Evolutionary conservation across 2,113 vertebrate genomes (phyloP).

Genomic region (Dipodomys spectabilis): DNA sequence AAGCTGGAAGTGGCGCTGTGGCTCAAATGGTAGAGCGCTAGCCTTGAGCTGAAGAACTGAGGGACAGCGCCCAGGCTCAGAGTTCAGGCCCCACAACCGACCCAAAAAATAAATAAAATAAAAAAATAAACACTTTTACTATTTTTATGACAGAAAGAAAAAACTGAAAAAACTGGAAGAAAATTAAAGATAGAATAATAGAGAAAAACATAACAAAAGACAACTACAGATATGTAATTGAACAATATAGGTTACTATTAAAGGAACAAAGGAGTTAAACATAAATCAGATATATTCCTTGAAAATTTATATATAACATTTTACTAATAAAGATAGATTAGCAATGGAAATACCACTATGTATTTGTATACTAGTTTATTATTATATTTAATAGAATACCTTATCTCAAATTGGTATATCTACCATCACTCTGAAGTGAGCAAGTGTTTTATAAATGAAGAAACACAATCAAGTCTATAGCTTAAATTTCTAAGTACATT

Average conservation of each 20-base stretch:
- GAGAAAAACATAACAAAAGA: slow-evolving; percentile 1
- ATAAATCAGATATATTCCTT: not conserved
- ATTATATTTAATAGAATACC: slow-evolving; percentile 28
- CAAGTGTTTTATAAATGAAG: slow-evolving; percentile 25
- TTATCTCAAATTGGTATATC: not conserved
- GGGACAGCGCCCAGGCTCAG: too few relatives aligned
- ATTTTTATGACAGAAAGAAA: slow-evolving; percentile 58
- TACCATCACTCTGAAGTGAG: not conserved
- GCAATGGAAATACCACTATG: slow-evolving; percentile 37
- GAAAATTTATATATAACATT: slow-evolving; percentile 38
- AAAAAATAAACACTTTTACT: slow-evolving; percentile 50
- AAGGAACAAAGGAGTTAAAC: slow-evolving; percentile 23
- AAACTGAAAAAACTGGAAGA: not conserved
- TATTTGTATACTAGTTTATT: slow-evolving; percentile 14
- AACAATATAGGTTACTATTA: not conserved
- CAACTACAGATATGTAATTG: not conserved
- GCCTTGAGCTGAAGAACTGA: too few relatives aligned
- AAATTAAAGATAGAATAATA: slow-evolving; percentile 32
- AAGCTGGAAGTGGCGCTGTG: too few relatives aligned
- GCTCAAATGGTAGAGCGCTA: too few relatives aligned
- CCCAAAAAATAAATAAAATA: too few relatives aligned
- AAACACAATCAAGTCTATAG: not conserved
- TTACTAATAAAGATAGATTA: slow-evolving; percentile 37
- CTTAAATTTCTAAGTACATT: not conserved
- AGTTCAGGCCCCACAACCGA: too few relatives aligned